phyloP scores from a whole-genome alignment of 1,140 invertebrate genomes.

The Hirudo medicinalis region DNA sequence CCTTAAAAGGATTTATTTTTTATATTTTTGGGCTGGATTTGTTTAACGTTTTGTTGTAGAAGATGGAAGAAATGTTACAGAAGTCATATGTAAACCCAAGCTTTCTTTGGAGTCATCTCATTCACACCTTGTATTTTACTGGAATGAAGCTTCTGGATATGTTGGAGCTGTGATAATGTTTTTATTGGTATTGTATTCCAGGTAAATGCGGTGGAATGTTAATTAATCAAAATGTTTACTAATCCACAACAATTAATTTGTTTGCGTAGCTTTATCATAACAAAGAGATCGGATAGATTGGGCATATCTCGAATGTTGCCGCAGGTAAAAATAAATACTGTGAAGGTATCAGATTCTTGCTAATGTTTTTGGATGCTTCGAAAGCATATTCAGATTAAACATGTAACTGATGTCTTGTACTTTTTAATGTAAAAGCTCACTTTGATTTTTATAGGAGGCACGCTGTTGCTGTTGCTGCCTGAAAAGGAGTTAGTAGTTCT shows the following conservation, averaged over 20 bases:
- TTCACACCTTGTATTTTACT: background rate
- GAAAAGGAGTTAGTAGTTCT: conserved; percentile 5
- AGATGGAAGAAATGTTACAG: background rate
- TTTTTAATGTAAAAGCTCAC: no score
- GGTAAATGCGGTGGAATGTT: conserved; percentile 27
- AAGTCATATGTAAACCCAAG: background rate
- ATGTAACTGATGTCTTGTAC: no score
- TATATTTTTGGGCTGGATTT: no score
- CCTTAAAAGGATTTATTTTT: no score
- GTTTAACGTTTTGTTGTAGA: background rate
- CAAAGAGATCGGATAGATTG: conserved; percentile 15
- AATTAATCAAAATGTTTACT: no score
- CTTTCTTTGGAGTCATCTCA: background rate
- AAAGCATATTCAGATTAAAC: background rate
- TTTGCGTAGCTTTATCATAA: conserved; percentile 12
- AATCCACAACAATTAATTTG: conserved; percentile 1
- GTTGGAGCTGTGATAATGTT: conserved; percentile 86
- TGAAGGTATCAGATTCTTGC: background rate
- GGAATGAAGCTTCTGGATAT: conserved; percentile 33
- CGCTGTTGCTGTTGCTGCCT: conserved; percentile 20
- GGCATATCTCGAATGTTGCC: conserved; percentile 12
- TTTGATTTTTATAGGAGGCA: conserved; percentile 1
- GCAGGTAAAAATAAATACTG: background rate
- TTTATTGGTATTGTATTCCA: conserved; percentile 79
- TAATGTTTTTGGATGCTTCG: background rate